Conservation (phyloP, 1,140 invertebrate species). For the Rhagoletis zephyria region DNA sequence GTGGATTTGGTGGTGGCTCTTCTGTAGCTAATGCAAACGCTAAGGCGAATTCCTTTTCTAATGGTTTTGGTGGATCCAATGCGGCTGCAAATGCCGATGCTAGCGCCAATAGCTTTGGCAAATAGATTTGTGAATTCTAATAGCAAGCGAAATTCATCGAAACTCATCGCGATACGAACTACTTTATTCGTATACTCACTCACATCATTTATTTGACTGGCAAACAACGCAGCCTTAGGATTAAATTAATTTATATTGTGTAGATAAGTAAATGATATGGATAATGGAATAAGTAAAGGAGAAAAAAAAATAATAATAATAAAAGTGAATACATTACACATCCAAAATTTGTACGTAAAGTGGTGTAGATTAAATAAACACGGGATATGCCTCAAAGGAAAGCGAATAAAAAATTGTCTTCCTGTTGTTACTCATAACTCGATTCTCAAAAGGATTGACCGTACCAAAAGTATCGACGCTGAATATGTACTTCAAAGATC, state of each 20-base stretch:
- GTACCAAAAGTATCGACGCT: too few species aligned
- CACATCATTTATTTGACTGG: neutral
- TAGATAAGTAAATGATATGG: too few species aligned
- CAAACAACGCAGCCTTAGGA: neutral
- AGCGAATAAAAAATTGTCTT: too few species aligned
- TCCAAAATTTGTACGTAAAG: too few species aligned
- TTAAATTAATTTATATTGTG: neutral
- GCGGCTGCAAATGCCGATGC: neutral
- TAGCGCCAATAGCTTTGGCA: neutral
- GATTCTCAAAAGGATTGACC: too few species aligned
- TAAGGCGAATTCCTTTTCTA: neutral
- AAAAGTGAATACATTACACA: neutral
- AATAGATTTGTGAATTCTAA: neutral
- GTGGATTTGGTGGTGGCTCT: conserved; percentile 11
- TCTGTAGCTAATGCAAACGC: conserved; percentile 53
- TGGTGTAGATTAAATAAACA: too few species aligned
- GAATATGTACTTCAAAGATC: too few species aligned
- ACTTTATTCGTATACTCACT: neutral
- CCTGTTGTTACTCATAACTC: too few species aligned
- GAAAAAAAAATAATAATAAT: neutral
- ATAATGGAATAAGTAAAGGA: neutral
- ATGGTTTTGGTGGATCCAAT: neutral
- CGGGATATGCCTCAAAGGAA: too few species aligned
- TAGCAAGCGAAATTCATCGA: neutral
- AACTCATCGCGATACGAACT: neutral